Base-by-base conservation (phyloP, 1,140 invertebrate species). In the Brachionus calyciflorus region DNA sequence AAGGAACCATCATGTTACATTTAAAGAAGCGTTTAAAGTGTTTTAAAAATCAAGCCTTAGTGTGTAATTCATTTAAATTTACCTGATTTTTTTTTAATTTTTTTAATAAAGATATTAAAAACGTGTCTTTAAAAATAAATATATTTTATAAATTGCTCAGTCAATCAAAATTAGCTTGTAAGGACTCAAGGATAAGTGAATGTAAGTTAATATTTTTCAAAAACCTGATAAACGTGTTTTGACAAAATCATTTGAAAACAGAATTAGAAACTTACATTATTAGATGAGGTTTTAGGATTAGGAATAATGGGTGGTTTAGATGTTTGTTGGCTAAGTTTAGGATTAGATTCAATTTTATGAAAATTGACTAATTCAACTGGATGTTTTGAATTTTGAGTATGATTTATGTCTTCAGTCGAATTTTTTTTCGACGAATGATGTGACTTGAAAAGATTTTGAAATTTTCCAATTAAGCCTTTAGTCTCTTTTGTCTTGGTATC, bases 391-490 rank as follows among this genome's bases (percentile, higher is more conserved):
- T 37, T 17, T 51, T 37, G 21, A 48, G 65, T 19, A 3, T 44
- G 65, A 14, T 19, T 51, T 26, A 51, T 44, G 3, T 51, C 69
- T 28, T 73, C 46, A 30, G 2, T 53, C 0, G 68, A 51, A 9
- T 21, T 49, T 49, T 73, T 49, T 21, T 41, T 51, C 6, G 26
- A 14, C 7, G 46, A 55, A 73, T 33, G 24, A 28, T 21, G 19
- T 19, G 69, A 49, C 19, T 73, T 73, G 69, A 73, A 73, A n/a
- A 73, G 37, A 51, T 55, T 73, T 21, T 73, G 69, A 73, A 73
- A 73, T 51, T 49, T 73, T 21, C 51, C 69, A 51, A 73, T 73
- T 14, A 73, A 41, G n/a, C 69, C 30, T 40, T 73, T 73, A 14
- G n/a, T 73, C 24, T 73, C 44, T 33, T 48, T 49, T 10, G 21